Percentiles rank a stretch among this genome's conserved stretches.
Conservation (phyloP, 2,888 invertebrate species). For the Zele albiditarsus region DNA sequence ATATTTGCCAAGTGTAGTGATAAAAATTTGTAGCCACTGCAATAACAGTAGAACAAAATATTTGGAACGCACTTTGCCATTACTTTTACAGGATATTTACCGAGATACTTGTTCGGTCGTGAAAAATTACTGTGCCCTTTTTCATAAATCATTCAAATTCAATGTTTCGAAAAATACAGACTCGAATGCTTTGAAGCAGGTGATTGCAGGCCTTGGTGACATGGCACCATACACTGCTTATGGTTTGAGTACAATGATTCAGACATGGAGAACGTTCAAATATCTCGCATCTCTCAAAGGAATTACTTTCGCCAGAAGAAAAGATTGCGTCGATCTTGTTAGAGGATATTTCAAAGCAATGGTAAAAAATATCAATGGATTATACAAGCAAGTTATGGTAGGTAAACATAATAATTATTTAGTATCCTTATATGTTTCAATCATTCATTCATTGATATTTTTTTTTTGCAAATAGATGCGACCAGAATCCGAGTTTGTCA, state of each 20-base stretch:
- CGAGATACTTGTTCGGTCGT: conserved; percentile 9
- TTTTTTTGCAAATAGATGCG: not conserved
- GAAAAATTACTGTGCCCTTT: conserved; percentile 20
- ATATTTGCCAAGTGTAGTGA: conserved; percentile 55
- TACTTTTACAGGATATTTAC: conserved; percentile 33
- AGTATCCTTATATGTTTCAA: not conserved
- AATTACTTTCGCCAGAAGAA: conserved; percentile 21
- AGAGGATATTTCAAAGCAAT: conserved; percentile 38
- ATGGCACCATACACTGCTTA: conserved; percentile 59
- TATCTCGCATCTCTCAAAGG: conserved; percentile 57
- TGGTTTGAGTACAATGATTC: conserved; percentile 62
- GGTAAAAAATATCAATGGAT: conserved; percentile 33
- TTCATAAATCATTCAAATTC: not conserved
- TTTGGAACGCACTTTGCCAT: conserved; percentile 15
- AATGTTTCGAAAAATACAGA: not conserved
- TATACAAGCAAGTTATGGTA: conserved; percentile 21
- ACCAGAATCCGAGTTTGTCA: conserved; percentile 13
- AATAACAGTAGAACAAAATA: conserved; percentile 57
- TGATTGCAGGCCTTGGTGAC: conserved; percentile 58
- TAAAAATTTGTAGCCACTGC: conserved; percentile 59
- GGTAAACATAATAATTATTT: not conserved
- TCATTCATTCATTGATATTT: not conserved
- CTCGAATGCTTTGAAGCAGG: conserved; percentile 45
- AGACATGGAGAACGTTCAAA: conserved; percentile 63
- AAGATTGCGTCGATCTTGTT: conserved; percentile 14